Conservation (phyloP, 2,888 invertebrate genomes). For the Xanthorhoe spadicearia region DNA sequence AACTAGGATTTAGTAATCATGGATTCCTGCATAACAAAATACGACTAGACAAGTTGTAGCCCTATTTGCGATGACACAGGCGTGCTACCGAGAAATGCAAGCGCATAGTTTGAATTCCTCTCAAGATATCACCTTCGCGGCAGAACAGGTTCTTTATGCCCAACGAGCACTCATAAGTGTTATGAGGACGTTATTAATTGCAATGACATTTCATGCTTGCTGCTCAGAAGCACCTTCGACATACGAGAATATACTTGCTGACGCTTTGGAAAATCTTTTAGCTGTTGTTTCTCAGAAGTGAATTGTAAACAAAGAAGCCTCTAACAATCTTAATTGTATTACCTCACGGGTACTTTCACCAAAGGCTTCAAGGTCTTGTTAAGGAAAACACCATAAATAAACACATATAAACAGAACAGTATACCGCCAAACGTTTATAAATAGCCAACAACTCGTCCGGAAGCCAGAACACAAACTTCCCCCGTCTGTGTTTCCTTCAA, state of each 20-base stretch:
- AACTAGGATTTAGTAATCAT: background rate
- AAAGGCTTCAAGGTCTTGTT: background rate
- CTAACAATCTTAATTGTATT: background rate
- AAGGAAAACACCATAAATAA: slow-evolving; percentile 9
- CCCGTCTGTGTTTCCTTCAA: background rate
- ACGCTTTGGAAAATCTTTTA: background rate
- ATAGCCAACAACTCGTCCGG: slow-evolving; percentile 12
- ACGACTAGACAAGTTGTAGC: background rate
- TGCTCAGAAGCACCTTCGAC: background rate
- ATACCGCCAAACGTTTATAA: slow-evolving; percentile 6
- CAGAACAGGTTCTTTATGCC: slow-evolving; percentile 64
- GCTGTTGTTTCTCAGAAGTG: background rate
- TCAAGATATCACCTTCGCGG: slow-evolving; percentile 59
- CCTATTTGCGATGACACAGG: slow-evolving; percentile 13
- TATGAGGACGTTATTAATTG: slow-evolving; percentile 62
- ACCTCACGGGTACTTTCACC: slow-evolving; percentile 28
- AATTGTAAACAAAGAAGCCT: background rate
- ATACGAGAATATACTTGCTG: background rate
- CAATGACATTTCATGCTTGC: slow-evolving; percentile 47
- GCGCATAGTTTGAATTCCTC: slow-evolving; percentile 51
- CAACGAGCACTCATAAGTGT: slow-evolving; percentile 54
- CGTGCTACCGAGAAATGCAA: slow-evolving; percentile 31
- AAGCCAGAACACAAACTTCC: slow-evolving; percentile 25
- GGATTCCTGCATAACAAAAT: background rate
- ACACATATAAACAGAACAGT: slow-evolving; percentile 9